Base-by-base conservation (phyloP, 92 coral and sea anemone genomes). In the Hydrozoanthus gracilis region DNA sequence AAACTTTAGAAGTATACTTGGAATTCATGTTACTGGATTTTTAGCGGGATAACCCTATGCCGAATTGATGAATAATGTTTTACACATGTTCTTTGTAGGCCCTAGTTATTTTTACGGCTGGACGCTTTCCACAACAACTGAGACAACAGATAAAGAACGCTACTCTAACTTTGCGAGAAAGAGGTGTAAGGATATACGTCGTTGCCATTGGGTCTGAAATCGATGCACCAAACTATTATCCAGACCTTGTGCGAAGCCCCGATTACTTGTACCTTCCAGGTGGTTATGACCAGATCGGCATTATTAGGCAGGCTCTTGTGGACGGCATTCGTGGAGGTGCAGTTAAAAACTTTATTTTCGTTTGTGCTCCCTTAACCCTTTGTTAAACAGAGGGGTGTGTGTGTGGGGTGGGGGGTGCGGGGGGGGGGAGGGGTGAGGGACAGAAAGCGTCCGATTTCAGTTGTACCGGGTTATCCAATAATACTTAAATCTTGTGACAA, bases 121-220 rank as follows among this genome's bases (percentile, higher is more conserved):
- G 83, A 78, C 27, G 35, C 0, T 61, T 35, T 61, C 83, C 83
- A 58, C 71, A 78, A 2, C 83, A 39, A 47, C 52, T 58, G 16
- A 78, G 83, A 58, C 71, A 78, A 71, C 71, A 60, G 71, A 78
- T 78, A 58, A 71, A 55, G 46, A 71, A 61, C 52, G 93, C 92
- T 16, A 80, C 92, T 6, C 88, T 89, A 16, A 89, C 87, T 56
- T 64, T 94, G 3, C 71, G 83, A 55, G 86, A 92, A 10, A 82
- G 88, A 39, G 91, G 87, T 74, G 90, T 94, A 4, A 65, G 35
- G 50, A 91, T 88, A 7, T 79, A 91, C 68, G 88, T 76, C 46
- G 89, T 93, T 52, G 90, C 90, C 39, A 74, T 93, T 54, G 96
- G 94, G 8, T 88, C 94, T 35, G 93, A 89, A 17, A 87, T 87